These are phyloP conservation scores for Arrhamphus sclerolepis DNA, from an alignment of 2,797 vertebrate genomes.

Conservation along the genomic window DNA sequence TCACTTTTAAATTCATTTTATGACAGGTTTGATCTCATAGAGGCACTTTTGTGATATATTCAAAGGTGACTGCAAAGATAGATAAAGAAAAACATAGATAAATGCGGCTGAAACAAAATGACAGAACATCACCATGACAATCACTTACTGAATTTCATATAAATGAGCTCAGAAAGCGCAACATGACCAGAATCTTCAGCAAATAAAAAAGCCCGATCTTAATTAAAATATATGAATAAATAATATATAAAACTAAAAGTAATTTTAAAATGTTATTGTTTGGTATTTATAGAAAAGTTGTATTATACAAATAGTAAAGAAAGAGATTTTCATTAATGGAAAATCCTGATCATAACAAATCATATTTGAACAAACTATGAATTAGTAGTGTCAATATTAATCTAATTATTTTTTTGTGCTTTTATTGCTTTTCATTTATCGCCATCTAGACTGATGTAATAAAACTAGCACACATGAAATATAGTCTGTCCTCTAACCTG, in stretches of 20 bases:
- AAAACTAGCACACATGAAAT: too few relatives aligned
- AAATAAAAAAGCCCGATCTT: conserved; percentile 13
- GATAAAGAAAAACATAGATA: neutral
- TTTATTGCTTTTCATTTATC: too few relatives aligned
- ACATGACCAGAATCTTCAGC: conserved; percentile 1
- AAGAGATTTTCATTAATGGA: too few relatives aligned
- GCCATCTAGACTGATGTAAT: too few relatives aligned
- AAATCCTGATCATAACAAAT: too few relatives aligned
- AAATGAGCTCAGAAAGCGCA: conserved; percentile 16
- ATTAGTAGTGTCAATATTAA: too few relatives aligned
- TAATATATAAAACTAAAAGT: neutral
- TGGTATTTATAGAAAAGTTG: too few relatives aligned
- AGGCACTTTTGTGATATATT: neutral
- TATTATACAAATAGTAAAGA: too few relatives aligned
- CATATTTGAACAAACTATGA: too few relatives aligned
- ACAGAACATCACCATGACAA: neutral
- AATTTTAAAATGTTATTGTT: neutral
- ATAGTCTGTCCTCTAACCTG: neutral
- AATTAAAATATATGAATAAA: conserved; percentile 1
- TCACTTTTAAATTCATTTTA: conserved; percentile 24
- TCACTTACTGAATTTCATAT: conserved; percentile 24
- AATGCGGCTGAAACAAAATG: conserved; percentile 2
- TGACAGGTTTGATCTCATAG: conserved; percentile 28
- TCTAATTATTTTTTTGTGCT: too few relatives aligned
- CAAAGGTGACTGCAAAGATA: conserved; percentile 3